Conservation (phyloP, 2,888 invertebrate genomes). For the Capitulum mitella region DNA sequence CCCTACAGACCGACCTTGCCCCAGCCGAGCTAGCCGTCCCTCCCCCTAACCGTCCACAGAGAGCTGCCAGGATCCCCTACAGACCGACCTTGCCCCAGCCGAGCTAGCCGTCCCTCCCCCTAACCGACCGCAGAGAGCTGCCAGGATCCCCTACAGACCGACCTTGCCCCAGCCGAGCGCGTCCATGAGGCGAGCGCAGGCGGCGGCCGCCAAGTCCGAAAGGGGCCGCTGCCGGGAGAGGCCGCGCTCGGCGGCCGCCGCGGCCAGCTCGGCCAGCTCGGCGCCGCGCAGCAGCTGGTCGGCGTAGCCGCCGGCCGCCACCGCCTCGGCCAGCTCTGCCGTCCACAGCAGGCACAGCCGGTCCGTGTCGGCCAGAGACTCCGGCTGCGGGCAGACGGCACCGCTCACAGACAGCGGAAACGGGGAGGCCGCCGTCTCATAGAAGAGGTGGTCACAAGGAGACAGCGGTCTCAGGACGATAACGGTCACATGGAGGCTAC, state of each 20-base stretch:
- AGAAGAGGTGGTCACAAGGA: too few species aligned
- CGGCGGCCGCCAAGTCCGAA: not conserved
- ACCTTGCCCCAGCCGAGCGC: not conserved
- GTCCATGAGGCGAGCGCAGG: not conserved
- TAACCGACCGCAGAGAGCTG: too few species aligned
- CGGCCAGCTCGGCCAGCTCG: not conserved
- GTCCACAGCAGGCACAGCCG: constrained; percentile 15
- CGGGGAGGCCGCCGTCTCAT: too few species aligned
- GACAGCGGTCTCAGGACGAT: too few species aligned
- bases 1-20: too few species aligned
- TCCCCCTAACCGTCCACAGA: too few species aligned
- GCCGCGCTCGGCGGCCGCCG: not conserved
- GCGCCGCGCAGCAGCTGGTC: constrained; percentile 1
- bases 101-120: too few species aligned
- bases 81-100: too few species aligned
- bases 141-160: not conserved
- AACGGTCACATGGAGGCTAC: too few species aligned
- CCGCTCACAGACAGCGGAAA: too few species aligned
- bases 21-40: too few species aligned
- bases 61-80: too few species aligned
- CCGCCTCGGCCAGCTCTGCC: not conserved
- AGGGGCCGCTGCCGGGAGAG: not conserved
- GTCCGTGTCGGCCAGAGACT: not conserved
- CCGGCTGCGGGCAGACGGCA: not conserved
- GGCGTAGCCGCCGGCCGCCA: not conserved